Evolutionary conservation across 2,113 vertebrate genomes (phyloP).

Genomic region (Chionis minor): DNA sequence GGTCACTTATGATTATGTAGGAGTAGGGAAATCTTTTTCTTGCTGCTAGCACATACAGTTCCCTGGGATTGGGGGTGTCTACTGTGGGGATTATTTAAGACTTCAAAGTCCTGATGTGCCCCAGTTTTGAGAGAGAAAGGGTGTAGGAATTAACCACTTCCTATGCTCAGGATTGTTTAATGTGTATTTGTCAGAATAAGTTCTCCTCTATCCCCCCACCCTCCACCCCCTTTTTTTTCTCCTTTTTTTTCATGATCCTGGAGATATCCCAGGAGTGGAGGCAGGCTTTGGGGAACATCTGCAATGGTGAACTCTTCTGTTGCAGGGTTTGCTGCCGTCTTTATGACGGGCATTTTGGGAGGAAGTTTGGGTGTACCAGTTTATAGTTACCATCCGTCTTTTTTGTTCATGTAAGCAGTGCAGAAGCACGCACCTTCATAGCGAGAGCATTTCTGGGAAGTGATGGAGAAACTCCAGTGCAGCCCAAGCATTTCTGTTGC

Average conservation of each 20-base stretch:
- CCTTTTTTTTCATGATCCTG: background rate
- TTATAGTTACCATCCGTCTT: background rate
- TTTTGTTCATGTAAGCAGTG: background rate
- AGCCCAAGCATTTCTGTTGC: background rate
- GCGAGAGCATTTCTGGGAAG: background rate
- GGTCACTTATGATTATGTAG: slow-evolving; percentile 17
- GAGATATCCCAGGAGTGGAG: background rate
- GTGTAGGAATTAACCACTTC: background rate
- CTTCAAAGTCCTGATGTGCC: slow-evolving; percentile 37
- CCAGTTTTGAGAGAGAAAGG: slow-evolving; percentile 23
- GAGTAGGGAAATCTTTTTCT: slow-evolving; percentile 1
- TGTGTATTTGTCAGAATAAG: background rate
- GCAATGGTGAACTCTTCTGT: background rate
- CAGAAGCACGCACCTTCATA: background rate
- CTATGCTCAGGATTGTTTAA: background rate
- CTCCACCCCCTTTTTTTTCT: too few relatives aligned
- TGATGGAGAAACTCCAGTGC: background rate
- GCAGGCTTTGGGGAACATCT: background rate
- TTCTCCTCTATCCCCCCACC: background rate
- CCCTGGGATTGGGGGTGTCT: slow-evolving; percentile 1
- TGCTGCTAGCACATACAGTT: background rate
- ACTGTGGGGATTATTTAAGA: slow-evolving; percentile 5
- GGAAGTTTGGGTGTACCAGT: background rate
- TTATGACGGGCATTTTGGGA: background rate
- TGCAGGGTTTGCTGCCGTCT: background rate